phyloP scores from a whole-genome alignment of 2,797 vertebrate genomes.

The Pygocentrus nattereri region DNA sequence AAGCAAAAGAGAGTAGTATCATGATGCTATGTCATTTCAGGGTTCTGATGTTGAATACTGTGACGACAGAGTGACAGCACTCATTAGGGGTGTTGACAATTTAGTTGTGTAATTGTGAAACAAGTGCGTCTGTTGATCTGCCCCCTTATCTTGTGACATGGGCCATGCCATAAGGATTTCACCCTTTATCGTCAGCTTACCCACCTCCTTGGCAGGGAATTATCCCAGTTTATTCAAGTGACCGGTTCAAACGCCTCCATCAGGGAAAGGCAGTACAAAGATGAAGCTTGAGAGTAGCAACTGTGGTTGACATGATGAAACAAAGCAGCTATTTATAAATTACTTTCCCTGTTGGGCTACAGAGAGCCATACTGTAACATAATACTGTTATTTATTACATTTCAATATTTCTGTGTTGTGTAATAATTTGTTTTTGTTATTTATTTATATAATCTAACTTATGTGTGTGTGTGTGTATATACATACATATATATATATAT shows the following conservation, averaged over 20 bases:
- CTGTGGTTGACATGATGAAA: conserved; percentile 43
- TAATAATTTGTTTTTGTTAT: background rate
- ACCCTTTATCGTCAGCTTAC: conserved; percentile 24
- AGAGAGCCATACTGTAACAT: background rate
- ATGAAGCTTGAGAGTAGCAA: conserved; percentile 62
- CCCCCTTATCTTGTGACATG: conserved; percentile 23
- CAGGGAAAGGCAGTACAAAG: conserved; percentile 49
- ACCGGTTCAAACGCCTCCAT: conserved; percentile 52
- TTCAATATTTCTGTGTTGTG: background rate
- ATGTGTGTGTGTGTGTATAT: no score
- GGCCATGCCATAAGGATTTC: conserved; percentile 4
- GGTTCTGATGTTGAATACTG: no score
- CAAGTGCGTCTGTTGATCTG: background rate
- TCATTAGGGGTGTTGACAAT: background rate
- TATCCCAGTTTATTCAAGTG: conserved; percentile 44
- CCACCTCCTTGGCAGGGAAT: conserved; percentile 23
- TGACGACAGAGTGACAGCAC: background rate
- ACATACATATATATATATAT: no score
- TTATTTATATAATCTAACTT: no score
- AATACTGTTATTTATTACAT: background rate
- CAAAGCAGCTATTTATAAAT: conserved; percentile 23
- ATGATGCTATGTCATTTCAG: background rate
- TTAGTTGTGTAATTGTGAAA: conserved; percentile 5
- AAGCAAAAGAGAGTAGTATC: background rate
- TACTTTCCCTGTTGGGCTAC: background rate